These are phyloP conservation scores for Mesorhabditis spiculigera DNA, from an alignment of 2,888 invertebrate genomes.

Conservation along the genomic window DNA sequence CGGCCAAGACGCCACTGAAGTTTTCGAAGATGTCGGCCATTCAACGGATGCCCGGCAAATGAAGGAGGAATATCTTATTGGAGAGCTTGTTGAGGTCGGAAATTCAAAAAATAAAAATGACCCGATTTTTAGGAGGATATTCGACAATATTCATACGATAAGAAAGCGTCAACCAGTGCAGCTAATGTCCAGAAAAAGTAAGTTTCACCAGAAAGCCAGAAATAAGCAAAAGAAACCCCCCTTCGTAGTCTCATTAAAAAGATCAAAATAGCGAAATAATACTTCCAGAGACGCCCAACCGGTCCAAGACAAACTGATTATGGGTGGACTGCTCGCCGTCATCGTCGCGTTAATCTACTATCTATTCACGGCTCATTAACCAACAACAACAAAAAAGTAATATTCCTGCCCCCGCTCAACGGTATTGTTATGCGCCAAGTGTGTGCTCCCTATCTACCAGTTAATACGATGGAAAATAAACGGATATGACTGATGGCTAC, in stretches of 20 bases:
- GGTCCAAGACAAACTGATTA: background rate
- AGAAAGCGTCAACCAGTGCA: constrained; percentile 34
- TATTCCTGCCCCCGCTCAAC: too few species aligned
- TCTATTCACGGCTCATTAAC: constrained; percentile 19
- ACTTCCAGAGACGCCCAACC: background rate
- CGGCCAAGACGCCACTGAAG: constrained; percentile 55
- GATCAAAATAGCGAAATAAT: too few species aligned
- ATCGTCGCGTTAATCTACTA: constrained; percentile 51
- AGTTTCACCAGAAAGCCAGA: constrained; percentile 9
- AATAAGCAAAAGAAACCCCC: too few species aligned
- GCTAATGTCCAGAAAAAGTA: constrained; percentile 27
- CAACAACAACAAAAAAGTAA: too few species aligned
- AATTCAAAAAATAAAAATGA: constrained; percentile 7
- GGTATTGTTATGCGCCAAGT: too few species aligned
- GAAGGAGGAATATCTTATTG: constrained; percentile 52
- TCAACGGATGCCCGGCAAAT: constrained; percentile 56
- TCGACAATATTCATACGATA: constrained; percentile 52
- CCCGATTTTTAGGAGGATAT: constrained; percentile 37
- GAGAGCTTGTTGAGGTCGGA: constrained; percentile 41
- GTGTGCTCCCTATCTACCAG: too few species aligned
- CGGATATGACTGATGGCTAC: too few species aligned
- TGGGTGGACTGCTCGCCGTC: constrained; percentile 31
- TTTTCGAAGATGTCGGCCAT: constrained; percentile 58
- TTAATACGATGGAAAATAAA: too few species aligned
- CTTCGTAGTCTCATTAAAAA: too few species aligned